phyloP scores from a whole-genome alignment of 2,797 vertebrate genomes.

The Scarus forsteni region DNA sequence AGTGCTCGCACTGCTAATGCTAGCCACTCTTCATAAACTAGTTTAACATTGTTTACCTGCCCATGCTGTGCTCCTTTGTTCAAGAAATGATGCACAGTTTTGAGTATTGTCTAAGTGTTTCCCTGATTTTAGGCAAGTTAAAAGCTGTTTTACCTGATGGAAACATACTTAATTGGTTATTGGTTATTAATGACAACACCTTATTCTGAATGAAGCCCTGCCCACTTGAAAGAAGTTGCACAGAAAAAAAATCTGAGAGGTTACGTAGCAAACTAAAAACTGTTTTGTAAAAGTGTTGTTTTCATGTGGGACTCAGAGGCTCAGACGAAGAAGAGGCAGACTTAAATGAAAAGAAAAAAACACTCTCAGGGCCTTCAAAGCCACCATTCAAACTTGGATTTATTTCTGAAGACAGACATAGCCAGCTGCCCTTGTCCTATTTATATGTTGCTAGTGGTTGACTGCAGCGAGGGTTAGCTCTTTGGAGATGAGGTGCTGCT shows the following conservation, averaged over 20 bases:
- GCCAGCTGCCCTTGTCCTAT: constrained; percentile 56
- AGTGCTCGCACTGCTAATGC: too few relatives aligned
- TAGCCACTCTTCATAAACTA: too few relatives aligned
- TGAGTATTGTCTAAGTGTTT: too few relatives aligned
- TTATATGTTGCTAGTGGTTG: constrained; percentile 34
- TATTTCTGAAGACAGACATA: constrained; percentile 25
- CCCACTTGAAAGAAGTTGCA: not conserved
- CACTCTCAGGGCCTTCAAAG: constrained; percentile 19
- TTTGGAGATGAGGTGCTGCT: constrained; percentile 36
- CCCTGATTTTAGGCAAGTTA: too few relatives aligned
- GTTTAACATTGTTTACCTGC: too few relatives aligned
- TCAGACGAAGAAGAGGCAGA: not conserved
- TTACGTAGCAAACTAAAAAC: not conserved
- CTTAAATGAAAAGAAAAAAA: not conserved
- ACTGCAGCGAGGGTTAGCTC: constrained; percentile 40
- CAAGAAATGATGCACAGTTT: too few relatives aligned
- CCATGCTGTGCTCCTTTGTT: too few relatives aligned
- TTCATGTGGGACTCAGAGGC: not conserved
- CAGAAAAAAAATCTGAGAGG: not conserved
- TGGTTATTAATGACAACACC: not conserved
- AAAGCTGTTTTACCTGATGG: not conserved
- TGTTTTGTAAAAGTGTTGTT: not conserved
- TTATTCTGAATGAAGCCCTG: not conserved
- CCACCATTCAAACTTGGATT: constrained; percentile 13
- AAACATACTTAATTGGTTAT: not conserved